These are phyloP conservation scores for Chionis minor DNA, from an alignment of 2,113 vertebrate genomes.

Conservation along the genomic window DNA sequence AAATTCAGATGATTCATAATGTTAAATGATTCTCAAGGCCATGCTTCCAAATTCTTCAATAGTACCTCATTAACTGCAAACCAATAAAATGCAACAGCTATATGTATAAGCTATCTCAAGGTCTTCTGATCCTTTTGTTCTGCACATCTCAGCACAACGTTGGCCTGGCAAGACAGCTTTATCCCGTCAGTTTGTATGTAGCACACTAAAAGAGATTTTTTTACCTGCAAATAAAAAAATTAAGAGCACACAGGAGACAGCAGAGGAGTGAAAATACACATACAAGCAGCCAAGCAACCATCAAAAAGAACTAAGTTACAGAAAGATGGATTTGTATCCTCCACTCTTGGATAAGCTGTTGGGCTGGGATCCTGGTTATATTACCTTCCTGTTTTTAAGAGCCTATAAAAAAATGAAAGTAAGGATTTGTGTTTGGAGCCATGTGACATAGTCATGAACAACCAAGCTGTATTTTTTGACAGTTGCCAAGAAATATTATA, in stretches of 20 bases:
- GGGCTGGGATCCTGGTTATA: background rate
- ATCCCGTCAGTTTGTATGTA: background rate
- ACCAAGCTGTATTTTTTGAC: background rate
- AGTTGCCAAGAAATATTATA: background rate
- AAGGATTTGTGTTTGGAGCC: background rate
- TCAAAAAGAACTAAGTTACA: background rate
- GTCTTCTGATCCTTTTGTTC: background rate
- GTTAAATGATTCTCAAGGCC: background rate
- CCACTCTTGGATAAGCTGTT: background rate
- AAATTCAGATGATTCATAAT: constrained; percentile 62
- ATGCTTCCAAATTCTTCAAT: background rate
- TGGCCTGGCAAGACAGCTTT: background rate
- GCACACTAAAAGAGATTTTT: background rate
- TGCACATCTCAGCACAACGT: background rate
- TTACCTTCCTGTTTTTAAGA: background rate
- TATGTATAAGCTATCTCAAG: background rate
- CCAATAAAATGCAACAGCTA: constrained; percentile 24
- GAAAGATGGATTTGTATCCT: background rate
- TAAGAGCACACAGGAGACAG: background rate
- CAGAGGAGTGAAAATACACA: background rate
- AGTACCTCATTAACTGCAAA: constrained; percentile 8
- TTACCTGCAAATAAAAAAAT: background rate
- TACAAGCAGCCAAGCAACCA: background rate
- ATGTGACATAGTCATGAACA: background rate
- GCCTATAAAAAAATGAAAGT: background rate